Percentiles rank a stretch among this genome's conserved stretches.
Evolutionary conservation across 2,113 vertebrate genomes (phyloP).

Genomic region (Ranitomeya variabilis): DNA sequence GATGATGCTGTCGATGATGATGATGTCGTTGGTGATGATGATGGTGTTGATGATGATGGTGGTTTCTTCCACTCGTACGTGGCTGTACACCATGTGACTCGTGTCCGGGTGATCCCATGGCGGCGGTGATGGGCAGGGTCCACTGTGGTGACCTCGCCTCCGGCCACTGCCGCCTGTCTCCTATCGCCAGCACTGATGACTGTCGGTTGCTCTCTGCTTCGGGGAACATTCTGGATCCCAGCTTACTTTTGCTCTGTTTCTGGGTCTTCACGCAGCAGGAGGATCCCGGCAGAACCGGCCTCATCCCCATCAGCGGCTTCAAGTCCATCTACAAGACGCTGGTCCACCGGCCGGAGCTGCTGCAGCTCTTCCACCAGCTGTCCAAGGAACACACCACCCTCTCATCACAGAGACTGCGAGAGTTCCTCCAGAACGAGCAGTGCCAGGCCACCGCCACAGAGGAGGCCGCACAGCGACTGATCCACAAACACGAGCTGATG

Average conservation of each 20-base stretch:
- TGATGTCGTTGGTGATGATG: background rate
- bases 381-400: constrained; percentile 61
- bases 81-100: too few species aligned
- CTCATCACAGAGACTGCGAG: constrained; percentile 50
- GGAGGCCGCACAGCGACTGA: constrained; percentile 61
- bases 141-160: too few species aligned
- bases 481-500: constrained; percentile 72
- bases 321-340: constrained; percentile 69
- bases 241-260: too few species aligned
- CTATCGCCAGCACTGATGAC: too few species aligned
- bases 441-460: constrained; percentile 20
- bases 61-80: too few species aligned
- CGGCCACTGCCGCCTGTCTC: too few species aligned
- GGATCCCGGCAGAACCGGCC: constrained; percentile 60
- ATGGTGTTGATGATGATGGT: background rate
- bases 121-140: too few species aligned
- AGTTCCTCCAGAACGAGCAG: constrained; percentile 72
- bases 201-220: too few species aligned
- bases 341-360: constrained; percentile 68
- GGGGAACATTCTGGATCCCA: too few species aligned
- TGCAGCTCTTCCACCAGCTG: constrained; percentile 70
- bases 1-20: too few species aligned
- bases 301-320: constrained; percentile 73
- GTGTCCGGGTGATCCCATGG: too few species aligned
- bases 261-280: constrained; percentile 53